phyloP scores from a whole-genome alignment of 2,888 invertebrate genomes.

The Eupithecia dodoneata region DNA sequence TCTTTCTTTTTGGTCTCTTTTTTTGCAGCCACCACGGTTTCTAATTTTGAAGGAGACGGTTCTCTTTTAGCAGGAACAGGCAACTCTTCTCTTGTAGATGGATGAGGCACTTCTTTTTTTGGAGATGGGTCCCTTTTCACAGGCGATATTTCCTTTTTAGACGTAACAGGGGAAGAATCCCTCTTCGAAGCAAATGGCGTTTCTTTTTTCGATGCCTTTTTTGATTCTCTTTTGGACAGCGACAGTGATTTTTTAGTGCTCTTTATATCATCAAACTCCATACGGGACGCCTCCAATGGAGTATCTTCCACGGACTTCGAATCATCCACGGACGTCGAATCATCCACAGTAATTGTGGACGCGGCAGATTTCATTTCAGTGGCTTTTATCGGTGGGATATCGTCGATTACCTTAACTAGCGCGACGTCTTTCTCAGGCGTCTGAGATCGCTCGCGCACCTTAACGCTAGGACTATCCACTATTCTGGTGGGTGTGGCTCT shows the following conservation, averaged over 20 bases:
- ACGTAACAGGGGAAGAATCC: constrained; percentile 16
- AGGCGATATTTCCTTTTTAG: constrained; percentile 14
- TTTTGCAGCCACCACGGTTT: constrained; percentile 2
- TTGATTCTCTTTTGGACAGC: constrained; percentile 22
- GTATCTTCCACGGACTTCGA: constrained; percentile 7
- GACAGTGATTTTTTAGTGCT: constrained; percentile 26
- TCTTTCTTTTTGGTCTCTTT: constrained; percentile 22
- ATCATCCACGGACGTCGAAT: constrained; percentile 17
- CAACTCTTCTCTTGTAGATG: constrained; percentile 20
- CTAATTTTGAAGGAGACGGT: constrained; percentile 20
- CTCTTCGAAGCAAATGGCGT: neutral
- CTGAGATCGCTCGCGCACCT: constrained; percentile 22
- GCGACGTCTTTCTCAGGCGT: constrained; percentile 18
- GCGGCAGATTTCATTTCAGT: constrained; percentile 11
- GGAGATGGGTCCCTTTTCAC: constrained; percentile 17
- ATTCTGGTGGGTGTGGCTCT: constrained; percentile 74
- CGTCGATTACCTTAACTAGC: constrained; percentile 22
- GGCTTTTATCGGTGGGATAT: constrained; percentile 32
- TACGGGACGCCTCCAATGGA: constrained; percentile 16
- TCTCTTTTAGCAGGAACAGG: constrained; percentile 18
- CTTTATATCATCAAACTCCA: constrained; percentile 28
- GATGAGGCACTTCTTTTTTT: constrained; percentile 4
- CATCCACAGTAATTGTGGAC: constrained; percentile 16
- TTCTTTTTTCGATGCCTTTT: constrained; percentile 30
- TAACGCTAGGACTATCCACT: constrained; percentile 63